phyloP scores from a whole-genome alignment of 2,888 invertebrate species.

The Dendrolimus houi region DNA sequence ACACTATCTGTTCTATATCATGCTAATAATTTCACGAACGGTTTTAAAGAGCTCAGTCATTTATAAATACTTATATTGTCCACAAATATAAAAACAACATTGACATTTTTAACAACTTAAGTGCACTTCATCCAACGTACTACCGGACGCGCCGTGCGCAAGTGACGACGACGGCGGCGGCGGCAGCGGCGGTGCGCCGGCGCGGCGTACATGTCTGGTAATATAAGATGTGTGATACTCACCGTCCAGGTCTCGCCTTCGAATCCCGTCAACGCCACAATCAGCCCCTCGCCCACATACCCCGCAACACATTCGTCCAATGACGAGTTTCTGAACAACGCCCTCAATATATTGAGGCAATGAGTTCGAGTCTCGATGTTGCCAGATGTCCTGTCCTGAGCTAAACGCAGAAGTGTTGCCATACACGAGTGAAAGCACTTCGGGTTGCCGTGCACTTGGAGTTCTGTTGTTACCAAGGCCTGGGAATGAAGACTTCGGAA shows the following conservation, averaged over 20 bases:
- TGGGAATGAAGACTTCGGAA: conserved; percentile 33
- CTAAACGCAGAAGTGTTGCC: conserved; percentile 56
- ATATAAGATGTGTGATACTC: conserved; percentile 36
- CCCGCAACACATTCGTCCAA: conserved; percentile 78
- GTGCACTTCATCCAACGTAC: too few species aligned
- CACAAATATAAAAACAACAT: too few species aligned
- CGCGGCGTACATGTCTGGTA: too few species aligned
- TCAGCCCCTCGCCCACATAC: conserved; percentile 82
- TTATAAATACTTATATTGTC: too few species aligned
- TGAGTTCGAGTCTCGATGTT: conserved; percentile 79
- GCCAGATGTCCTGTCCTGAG: conserved; percentile 48
- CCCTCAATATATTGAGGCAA: conserved; percentile 90
- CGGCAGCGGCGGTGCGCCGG: too few species aligned
- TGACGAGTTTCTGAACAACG: conserved; percentile 84
- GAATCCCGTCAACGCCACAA: conserved; percentile 84
- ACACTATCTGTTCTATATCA: too few species aligned
- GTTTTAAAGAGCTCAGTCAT: too few species aligned
- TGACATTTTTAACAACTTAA: too few species aligned
- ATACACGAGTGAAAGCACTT: conserved; percentile 78
- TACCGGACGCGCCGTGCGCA: too few species aligned
- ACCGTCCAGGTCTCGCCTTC: conserved; percentile 86
- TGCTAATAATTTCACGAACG: too few species aligned
- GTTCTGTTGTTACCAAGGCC: conserved; percentile 86
- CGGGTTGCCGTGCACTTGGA: conserved; percentile 70
- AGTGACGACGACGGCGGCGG: too few species aligned